Base-by-base conservation (phyloP, 2,797 vertebrate species). In the Microhierax caerulescens region DNA sequence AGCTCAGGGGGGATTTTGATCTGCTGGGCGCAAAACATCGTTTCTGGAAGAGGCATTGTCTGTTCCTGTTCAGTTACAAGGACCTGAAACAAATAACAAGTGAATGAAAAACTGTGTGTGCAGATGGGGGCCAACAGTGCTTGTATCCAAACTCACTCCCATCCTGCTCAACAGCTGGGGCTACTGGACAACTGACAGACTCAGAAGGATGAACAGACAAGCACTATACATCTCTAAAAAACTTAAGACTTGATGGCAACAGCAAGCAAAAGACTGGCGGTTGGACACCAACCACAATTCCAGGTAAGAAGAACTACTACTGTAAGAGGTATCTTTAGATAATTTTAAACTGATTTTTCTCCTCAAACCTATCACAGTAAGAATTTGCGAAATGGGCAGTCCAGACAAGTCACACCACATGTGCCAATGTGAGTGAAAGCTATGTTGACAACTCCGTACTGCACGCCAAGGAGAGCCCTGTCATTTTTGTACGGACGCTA, bases 21-120 rank as follows among this genome's bases (percentile, higher is more conserved):
- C 98, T 99, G 99, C 98, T 99, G 98, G 59, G 99, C 96, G 91
- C 99, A 99, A 95, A 99, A 99, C 96, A 99, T 98, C 16, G 98
- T 98, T 83, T 99, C 99, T 22, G 98, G 98, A 91, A 98, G 98
- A 88, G 99, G 99, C 99, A 99, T 99, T 87, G 36, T 98, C 97
- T 6, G 30, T 34, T 81, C 7, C 24, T 64, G 54, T 92, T 95
- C 56, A 70, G 24, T 36, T 65, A 65, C 27, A 19, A 61, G 17
- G 61, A 60, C 77, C 93, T 87, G 90, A 69, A 83, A 82, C 37
- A 93, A 67, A 34, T 9, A 54, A 65, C 5, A 76, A 60, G 11
- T 5, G 15, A 91, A 81, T 34, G 17, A 30, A 86, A 64, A 90
- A 1, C 25, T n/a, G 32, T 0, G 1, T 19, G 57, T 7, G n/a